Conservation (phyloP, 2,113 vertebrate species). For the Halcyon malimbica region DNA sequence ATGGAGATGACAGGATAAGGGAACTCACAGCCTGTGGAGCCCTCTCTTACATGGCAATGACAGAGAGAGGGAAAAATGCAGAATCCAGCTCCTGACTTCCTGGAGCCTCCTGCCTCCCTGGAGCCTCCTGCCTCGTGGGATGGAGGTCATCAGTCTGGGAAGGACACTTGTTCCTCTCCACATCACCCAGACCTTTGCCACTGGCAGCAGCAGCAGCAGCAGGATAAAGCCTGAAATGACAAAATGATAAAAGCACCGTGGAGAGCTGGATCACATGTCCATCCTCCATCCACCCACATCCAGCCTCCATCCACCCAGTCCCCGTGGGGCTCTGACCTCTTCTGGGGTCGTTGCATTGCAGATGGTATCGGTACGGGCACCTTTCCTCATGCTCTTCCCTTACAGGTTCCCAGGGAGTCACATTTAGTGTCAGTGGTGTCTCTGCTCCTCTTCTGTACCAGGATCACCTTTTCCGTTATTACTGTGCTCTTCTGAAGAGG, state of each 20-base stretch:
- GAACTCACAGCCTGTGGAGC: background rate
- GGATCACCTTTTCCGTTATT: background rate
- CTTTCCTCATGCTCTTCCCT: background rate
- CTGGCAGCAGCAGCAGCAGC: background rate
- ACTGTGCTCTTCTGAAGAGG: background rate
- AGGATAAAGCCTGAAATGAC: background rate
- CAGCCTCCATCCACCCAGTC: background rate
- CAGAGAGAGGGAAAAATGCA: background rate
- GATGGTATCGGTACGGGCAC: rapidly evolving
- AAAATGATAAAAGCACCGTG: background rate
- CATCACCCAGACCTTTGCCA: background rate
- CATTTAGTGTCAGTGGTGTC: background rate
- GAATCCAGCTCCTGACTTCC: background rate
- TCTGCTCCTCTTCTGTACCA: background rate
- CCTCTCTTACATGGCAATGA: background rate
- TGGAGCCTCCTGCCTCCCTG: background rate
- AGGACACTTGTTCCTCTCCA: background rate
- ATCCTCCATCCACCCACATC: background rate
- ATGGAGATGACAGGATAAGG: background rate
- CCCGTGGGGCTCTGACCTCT: background rate
- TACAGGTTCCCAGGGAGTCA: background rate
- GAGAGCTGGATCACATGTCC: background rate
- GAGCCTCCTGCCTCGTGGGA: background rate
- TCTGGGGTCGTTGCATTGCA: rapidly evolving
- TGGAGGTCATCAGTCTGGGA: background rate